Percentiles rank a stretch among this genome's conserved stretches.
These are phyloP conservation scores for Pogoniulus pusillus DNA, from an alignment of 2,797 vertebrate genomes.

Conservation along the genomic window DNA sequence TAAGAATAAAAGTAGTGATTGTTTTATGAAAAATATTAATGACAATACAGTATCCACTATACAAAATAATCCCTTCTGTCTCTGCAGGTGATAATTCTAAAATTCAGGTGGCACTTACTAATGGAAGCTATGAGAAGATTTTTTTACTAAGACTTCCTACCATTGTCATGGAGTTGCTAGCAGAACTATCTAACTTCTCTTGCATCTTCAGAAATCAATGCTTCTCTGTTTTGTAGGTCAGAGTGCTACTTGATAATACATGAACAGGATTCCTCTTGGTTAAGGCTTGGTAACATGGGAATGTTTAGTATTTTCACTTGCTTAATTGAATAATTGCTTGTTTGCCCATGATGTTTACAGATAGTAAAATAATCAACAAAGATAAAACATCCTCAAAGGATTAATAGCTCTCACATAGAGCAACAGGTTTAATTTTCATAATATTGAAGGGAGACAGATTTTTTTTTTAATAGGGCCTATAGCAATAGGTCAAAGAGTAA, in stretches of 20 bases:
- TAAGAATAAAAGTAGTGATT: background rate
- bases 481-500: background rate
- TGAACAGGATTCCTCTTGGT: constrained; percentile 54
- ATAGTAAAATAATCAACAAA: constrained; percentile 62
- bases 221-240: constrained; percentile 21
- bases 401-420: background rate
- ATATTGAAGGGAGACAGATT: background rate
- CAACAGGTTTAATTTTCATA: background rate
- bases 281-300: constrained; percentile 64
- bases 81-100: background rate
- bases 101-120: background rate
- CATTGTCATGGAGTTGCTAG: background rate
- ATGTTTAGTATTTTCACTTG: constrained; percentile 47
- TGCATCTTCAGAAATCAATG: constrained; percentile 57
- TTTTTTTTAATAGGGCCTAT: background rate
- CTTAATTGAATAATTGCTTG: constrained; percentile 50
- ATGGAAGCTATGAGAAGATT: no score
- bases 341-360: constrained; percentile 48
- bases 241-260: constrained; percentile 34
- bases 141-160: constrained; percentile 4
- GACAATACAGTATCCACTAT: background rate
- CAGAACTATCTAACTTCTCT: constrained; percentile 25
- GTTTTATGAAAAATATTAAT: background rate
- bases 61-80: background rate
- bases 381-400: constrained; percentile 19